Conservation (phyloP, 2,113 vertebrate genomes). For the Columba janthina region DNA sequence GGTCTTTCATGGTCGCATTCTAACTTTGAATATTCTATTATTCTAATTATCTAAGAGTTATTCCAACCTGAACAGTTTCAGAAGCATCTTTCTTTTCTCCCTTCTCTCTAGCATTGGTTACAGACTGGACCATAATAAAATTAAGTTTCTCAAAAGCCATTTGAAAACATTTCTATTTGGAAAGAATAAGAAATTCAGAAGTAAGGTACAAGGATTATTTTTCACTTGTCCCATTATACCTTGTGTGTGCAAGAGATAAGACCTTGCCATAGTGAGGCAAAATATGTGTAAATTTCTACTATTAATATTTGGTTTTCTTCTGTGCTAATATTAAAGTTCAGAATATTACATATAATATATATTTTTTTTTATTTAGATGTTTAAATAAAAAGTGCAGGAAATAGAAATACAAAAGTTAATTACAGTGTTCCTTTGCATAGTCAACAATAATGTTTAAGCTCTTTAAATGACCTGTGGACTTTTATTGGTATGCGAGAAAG, state of each 20-base stretch:
- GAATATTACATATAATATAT: neutral
- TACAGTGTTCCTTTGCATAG: neutral
- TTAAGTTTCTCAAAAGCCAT: neutral
- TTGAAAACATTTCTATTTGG: neutral
- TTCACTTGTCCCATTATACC: neutral
- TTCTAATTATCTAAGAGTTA: neutral
- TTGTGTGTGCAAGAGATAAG: neutral
- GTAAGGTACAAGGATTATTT: neutral
- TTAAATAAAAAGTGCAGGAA: neutral
- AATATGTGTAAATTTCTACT: neutral
- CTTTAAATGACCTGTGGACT: neutral
- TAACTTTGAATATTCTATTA: neutral
- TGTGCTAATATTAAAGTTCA: neutral
- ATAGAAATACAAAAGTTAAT: neutral
- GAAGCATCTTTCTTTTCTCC: neutral
- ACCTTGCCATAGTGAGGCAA: neutral
- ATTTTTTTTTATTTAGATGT: neutral
- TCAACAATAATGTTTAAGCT: neutral
- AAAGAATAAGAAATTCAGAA: neutral
- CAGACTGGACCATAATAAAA: neutral
- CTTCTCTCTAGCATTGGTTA: neutral
- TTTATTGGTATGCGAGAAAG: neutral
- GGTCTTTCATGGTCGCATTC: neutral
- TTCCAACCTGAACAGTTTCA: neutral
- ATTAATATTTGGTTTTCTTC: neutral